Percentiles rank a stretch among this genome's conserved stretches.
phyloP scores from a whole-genome alignment of 2,113 vertebrate genomes.

The Solenodon paradoxus region DNA sequence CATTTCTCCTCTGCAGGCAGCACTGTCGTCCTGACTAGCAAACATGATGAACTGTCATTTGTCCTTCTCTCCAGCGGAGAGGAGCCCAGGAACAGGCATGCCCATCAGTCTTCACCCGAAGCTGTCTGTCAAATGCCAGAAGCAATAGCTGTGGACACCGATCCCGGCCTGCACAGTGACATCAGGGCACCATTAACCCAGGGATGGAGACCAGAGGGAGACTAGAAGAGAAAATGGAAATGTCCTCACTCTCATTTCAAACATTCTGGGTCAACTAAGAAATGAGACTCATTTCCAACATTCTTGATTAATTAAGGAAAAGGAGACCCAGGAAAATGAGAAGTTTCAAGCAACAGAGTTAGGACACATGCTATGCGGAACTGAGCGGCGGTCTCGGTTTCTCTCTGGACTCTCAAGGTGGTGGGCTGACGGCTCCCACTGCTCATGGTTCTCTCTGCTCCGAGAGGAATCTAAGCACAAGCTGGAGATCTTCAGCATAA shows the following conservation, averaged over 20 bases:
- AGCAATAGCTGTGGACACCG: neutral
- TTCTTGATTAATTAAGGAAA: neutral
- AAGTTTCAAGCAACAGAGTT: neutral
- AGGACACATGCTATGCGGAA: fast-evolving
- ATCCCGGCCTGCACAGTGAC: fast-evolving
- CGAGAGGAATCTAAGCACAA: no score
- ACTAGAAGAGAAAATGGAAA: neutral
- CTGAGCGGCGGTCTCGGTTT: fast-evolving
- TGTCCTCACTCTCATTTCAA: neutral
- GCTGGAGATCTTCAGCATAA: neutral
- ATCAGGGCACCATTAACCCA: neutral
- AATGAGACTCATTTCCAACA: neutral
- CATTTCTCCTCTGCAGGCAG: no score
- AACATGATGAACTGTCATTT: no score
- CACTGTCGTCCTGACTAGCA: no score
- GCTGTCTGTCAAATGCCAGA: no score
- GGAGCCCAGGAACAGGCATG: neutral
- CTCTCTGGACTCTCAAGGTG: fast-evolving
- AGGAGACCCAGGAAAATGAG: neutral
- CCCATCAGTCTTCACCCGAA: fast-evolving
- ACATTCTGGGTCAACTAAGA: neutral
- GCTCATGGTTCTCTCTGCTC: neutral
- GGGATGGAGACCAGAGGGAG: neutral
- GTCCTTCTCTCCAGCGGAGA: no score
- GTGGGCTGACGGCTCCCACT: fast-evolving